Evolutionary conservation across 2,113 vertebrate genomes (phyloP), one percentile per base, ranked within the genome.

Genomic region (Siniperca knerii): DNA sequence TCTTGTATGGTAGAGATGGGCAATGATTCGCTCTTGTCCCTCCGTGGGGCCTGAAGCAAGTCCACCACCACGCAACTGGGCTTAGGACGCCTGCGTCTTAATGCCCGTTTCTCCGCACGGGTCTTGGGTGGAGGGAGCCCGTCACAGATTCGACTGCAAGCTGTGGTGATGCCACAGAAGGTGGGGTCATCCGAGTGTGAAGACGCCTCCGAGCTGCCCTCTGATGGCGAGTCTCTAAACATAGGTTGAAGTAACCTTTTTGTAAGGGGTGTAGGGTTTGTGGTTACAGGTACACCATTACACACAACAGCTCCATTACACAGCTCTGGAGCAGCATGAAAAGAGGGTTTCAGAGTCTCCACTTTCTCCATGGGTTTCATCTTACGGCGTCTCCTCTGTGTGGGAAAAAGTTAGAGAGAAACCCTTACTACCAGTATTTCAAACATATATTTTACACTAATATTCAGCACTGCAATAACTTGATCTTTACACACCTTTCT

Each of bases 151-250:
- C 96, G 96, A 0, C 95, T 94, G 90, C 98, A 99, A 0, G 91
- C 84, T 15, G 97, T 93, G 76, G 97, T 95, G 92, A 99, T 97
- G 92, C 98, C 98, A 64, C 98, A 99, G 84, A 99, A 99, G 58
- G 97, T 98, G 57, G 97, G 97, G 87, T 99, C 98, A 23, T 99
- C 98, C 0, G 98, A 99, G 71, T 98, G 97, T 0, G 97, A 99
- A 0, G 98, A 99, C 0, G 96, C 97, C 90, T 99, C 98, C 0
- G 98, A 99, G 93, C 97, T 98, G 46, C 97, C 97, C 77, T 99
- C 98, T 0, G 98, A 99, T 0, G 96, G 96, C 20, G 97, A 96
- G 76, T 98, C 97, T 89, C 97, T 97, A 33, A 97, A 96, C 48
- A 77, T 0, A 86, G 97, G 87, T 84, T 95, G 88, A 89, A 96